These are phyloP conservation scores for Acleris laterana DNA, from an alignment of 2,888 invertebrate genomes.

Conservation along the genomic window DNA sequence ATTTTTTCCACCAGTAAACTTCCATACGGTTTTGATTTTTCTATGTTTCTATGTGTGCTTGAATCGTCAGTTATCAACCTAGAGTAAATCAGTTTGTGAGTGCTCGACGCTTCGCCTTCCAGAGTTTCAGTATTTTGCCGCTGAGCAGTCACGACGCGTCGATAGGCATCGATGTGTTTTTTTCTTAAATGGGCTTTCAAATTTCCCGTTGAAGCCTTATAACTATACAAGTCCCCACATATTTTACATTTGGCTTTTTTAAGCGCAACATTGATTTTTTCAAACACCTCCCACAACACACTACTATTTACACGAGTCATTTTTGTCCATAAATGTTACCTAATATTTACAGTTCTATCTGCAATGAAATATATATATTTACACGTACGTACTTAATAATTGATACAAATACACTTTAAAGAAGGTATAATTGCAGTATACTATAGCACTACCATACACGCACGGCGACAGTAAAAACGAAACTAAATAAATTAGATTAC, in stretches of 20 bases:
- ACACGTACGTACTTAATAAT: too few relatives aligned
- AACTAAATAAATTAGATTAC: too few relatives aligned
- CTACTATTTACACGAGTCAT: not conserved
- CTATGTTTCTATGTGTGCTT: constrained; percentile 15
- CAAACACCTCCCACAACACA: constrained; percentile 10
- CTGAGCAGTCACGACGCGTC: not conserved
- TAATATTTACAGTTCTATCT: too few relatives aligned
- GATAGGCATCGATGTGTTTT: not conserved
- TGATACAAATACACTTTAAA: too few relatives aligned
- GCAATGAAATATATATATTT: too few relatives aligned
- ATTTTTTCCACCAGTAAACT: constrained; percentile 16
- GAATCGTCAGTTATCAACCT: constrained; percentile 38
- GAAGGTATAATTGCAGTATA: too few relatives aligned
- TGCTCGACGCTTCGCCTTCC: not conserved
- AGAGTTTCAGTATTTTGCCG: not conserved
- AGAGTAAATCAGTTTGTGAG: constrained; percentile 29
- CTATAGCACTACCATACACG: too few relatives aligned
- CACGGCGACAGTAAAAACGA: too few relatives aligned
- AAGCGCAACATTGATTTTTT: constrained; percentile 1
- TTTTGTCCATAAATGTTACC: too few relatives aligned
- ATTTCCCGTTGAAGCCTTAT: constrained; percentile 18
- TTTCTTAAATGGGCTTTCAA: constrained; percentile 19
- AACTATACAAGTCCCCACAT: constrained; percentile 17
- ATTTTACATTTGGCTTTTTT: constrained; percentile 6
- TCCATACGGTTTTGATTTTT: constrained; percentile 4